These are phyloP conservation scores for Aleiodes leptofemur DNA, from an alignment of 2,888 invertebrate genomes.

Conservation along the genomic window DNA sequence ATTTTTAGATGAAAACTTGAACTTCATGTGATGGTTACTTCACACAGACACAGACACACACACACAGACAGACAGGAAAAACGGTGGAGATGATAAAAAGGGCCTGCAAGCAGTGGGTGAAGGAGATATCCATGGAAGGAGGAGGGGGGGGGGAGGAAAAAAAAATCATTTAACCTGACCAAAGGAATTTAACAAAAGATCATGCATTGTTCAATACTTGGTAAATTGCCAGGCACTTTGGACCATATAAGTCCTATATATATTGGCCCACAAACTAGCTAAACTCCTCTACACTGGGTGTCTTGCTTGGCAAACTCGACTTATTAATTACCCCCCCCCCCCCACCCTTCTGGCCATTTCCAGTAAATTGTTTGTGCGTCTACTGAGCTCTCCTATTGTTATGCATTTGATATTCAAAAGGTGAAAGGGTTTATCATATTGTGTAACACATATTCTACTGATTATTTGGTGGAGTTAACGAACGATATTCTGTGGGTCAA, in stretches of 20 bases:
- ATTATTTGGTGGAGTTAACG: constrained; percentile 1
- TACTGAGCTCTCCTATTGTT: constrained; percentile 7
- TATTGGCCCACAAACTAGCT: constrained; percentile 16
- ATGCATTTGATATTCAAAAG: constrained; percentile 13
- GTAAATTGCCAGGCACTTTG: constrained; percentile 19
- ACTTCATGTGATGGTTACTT: constrained; percentile 20
- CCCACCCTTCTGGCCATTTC: not conserved
- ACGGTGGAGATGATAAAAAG: constrained; percentile 1
- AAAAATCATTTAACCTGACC: constrained; percentile 15
- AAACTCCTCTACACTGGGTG: too few species aligned
- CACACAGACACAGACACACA: too few species aligned
- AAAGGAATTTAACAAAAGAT: constrained; percentile 25
- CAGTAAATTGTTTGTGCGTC: constrained; percentile 8
- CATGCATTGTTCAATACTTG: constrained; percentile 30
- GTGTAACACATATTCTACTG: not conserved
- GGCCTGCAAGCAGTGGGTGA: not conserved
- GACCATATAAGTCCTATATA: not conserved
- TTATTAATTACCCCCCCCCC: constrained; percentile 20
- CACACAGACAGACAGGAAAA: too few species aligned
- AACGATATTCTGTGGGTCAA: not conserved
- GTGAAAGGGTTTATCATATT: constrained; percentile 1
- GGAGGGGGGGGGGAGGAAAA: not conserved
- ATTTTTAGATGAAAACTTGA: constrained; percentile 32
- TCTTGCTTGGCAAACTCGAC: not conserved
- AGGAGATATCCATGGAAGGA: too few species aligned